Conservation (phyloP, 2,888 invertebrate genomes). For the Rhingia campestris region DNA sequence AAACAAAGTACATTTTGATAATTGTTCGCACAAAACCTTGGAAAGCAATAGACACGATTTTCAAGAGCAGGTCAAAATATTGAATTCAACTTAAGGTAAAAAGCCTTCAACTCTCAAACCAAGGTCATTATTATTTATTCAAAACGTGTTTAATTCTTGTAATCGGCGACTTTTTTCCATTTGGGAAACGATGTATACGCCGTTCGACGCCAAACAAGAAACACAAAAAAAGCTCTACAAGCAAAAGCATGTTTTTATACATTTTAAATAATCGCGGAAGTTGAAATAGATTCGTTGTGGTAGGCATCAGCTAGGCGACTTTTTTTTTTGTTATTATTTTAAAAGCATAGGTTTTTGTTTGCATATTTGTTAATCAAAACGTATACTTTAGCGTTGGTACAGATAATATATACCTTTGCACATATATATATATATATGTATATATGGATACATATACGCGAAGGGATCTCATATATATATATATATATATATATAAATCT, state of each 20-base stretch:
- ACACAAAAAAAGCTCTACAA: slow-evolving; percentile 17
- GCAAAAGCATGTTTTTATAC: slow-evolving; percentile 26
- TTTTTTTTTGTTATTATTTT: background rate
- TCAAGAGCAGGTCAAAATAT: slow-evolving; percentile 64
- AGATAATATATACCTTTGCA: background rate
- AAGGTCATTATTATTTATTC: slow-evolving; percentile 65
- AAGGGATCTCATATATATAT: background rate
- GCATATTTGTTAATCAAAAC: no score
- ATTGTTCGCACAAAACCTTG: background rate
- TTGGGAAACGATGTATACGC: slow-evolving; percentile 13
- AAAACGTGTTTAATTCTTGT: slow-evolving; percentile 67
- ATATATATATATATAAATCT: background rate
- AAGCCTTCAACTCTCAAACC: slow-evolving; percentile 65
- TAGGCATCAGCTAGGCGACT: no score
- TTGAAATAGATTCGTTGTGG: slow-evolving; percentile 23
- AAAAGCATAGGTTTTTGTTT: background rate
- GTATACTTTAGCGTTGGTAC: no score
- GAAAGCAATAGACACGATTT: slow-evolving; percentile 32
- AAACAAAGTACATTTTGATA: no score
- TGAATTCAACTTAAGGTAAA: slow-evolving; percentile 51
- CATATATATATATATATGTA: background rate
- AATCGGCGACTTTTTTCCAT: slow-evolving; percentile 43
- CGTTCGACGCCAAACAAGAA: background rate
- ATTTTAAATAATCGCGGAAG: slow-evolving; percentile 49
- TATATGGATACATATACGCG: background rate